Base-by-base conservation (phyloP, 2,113 vertebrate species). In the Vireo altiloquus region DNA sequence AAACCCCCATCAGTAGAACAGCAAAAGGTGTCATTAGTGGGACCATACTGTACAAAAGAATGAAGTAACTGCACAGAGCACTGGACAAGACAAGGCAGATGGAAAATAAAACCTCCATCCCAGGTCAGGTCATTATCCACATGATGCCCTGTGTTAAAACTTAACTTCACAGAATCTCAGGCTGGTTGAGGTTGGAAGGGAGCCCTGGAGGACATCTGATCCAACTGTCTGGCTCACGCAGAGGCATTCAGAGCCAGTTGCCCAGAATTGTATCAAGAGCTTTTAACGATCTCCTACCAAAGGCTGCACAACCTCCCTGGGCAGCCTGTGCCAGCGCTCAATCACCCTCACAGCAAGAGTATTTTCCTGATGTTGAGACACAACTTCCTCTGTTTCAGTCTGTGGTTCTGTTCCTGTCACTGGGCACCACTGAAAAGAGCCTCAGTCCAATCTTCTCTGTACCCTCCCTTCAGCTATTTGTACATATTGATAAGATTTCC, bases 1-100 rank as follows among this genome's bases (percentile, higher is more conserved):
- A 46, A 37, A 3, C 2, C 1, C 3, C 4, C 5, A 15, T 3
- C 4, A 6, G 10, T 1, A 46, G 22, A 86, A 42, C 16, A 50
- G 57, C 22, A 85, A 64, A 57, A 71, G 7, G 5, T 24, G 6
- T 24, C 27, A 66, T 35, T 39, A 66, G 30, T 54, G 39, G 47
- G 47, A 77, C 23, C 10, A 22, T 3, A 42, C 8, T 7, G 24
- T 39, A 66, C 33, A 70, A 40, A 88, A 92, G 8, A 68, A 75
- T 20, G 18, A 65, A 59, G 39, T n/a, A 75, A 77, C 13, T 57
- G 30, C 33, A 54, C 10, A 27, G 0, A 40, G 63, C 8, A 33
- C 25, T 39, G 14, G 39, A 35, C 0, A 0, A 77, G 39, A 44
- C 31, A 74, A 57, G 53, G 47, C 10, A 40, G 19, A 19, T 66